These are phyloP conservation scores for Labia minor DNA, from an alignment of 2,888 invertebrate genomes.

Conservation along the genomic window DNA sequence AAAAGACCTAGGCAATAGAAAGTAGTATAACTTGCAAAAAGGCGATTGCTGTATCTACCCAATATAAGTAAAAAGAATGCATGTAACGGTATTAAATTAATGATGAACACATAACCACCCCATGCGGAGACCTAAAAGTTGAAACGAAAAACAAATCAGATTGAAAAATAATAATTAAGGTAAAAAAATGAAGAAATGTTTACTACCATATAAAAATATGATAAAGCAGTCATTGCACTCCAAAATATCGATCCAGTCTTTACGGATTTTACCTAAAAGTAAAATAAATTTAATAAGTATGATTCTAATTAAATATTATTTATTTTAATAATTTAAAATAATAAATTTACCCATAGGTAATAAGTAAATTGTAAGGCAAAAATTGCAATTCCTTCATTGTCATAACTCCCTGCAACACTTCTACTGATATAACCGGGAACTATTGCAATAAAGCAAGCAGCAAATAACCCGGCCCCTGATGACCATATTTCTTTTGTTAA, in stretches of 20 bases:
- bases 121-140: conserved; percentile 98
- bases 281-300: too few relatives aligned
- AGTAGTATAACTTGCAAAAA: conserved; percentile 90
- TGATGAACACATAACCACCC: conserved; percentile 99
- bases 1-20: conserved; percentile 94
- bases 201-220: conserved; percentile 98
- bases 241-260: conserved; percentile 97
- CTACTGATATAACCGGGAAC: conserved; percentile 98
- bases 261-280: conserved; percentile 64
- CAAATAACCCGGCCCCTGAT: conserved; percentile 90
- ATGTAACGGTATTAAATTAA: conserved; percentile 96
- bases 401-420: conserved; percentile 98
- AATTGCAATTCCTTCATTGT: conserved; percentile 99
- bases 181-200: too few relatives aligned
- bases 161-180: background rate
- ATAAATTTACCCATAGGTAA: conserved; percentile 72
- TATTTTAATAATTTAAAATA: conserved; percentile 13
- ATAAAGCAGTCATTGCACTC: conserved; percentile 85
- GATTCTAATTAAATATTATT: background rate
- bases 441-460: conserved; percentile 97
- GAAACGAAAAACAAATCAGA: too few relatives aligned
- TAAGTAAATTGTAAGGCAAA: conserved; percentile 98
- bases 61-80: conserved; percentile 88
- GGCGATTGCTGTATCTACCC: conserved; percentile 85
- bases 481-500: conserved; percentile 97